Evolutionary conservation across 2,888 invertebrate species (phyloP).

Genomic region (Cylindroiulus punctatus): DNA sequence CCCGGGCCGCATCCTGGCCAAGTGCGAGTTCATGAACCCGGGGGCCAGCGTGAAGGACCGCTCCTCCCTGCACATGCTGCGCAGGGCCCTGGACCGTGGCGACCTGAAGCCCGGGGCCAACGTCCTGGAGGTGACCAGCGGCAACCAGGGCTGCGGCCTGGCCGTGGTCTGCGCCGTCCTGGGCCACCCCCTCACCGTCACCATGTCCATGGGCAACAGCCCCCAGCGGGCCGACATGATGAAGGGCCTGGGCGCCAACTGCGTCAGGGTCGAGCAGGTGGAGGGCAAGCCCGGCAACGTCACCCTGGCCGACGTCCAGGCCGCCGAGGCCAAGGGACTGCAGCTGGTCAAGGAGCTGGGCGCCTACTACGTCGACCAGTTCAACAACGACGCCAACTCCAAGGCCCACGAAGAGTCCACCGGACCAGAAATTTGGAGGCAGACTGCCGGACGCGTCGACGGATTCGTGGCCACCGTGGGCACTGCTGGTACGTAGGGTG

Average conservation of each 20-base stretch:
- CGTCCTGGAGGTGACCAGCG: slow-evolving; percentile 5
- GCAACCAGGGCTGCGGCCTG: slow-evolving; percentile 13
- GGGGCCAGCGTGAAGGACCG: slow-evolving; percentile 28
- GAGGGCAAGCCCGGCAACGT: background rate
- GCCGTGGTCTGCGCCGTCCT: background rate
- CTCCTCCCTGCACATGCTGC: background rate
- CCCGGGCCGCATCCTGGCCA: slow-evolving; percentile 8
- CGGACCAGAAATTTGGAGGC: background rate
- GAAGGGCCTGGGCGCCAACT: slow-evolving; percentile 14
- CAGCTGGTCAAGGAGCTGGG: background rate
- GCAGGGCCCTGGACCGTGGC: background rate
- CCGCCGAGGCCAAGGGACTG: background rate
- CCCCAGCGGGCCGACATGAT: background rate
- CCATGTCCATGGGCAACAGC: slow-evolving; percentile 28
- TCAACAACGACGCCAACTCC: background rate
- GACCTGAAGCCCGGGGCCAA: background rate
- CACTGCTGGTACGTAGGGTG: background rate
- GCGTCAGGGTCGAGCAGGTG: background rate
- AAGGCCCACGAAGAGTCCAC: background rate
- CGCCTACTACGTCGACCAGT: slow-evolving; percentile 12
- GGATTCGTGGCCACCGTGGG: background rate
- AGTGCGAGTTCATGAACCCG: slow-evolving; percentile 20
- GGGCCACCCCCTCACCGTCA: background rate
- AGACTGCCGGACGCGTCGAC: background rate
- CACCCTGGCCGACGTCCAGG: background rate